Evolutionary conservation across 2,113 vertebrate species (phyloP), one percentile per base, ranked within the genome.

Genomic region (Cranoglanis bouderius): DNA sequence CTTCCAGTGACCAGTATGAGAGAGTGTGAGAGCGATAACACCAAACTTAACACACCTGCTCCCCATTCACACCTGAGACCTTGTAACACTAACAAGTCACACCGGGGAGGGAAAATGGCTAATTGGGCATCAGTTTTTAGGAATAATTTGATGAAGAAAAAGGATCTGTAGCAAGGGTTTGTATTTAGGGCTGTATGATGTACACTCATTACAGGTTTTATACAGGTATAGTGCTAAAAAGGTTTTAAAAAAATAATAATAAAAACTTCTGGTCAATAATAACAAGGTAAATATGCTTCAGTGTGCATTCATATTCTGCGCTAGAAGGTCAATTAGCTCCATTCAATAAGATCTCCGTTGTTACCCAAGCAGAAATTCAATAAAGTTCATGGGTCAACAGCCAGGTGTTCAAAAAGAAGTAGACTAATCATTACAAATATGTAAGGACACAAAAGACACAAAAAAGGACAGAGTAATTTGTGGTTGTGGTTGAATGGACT

Each of bases 381-480:
- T 80, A 70, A 67, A 85, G 21, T 57, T 59, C 53, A 81, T 38
- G 24, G 74, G 83, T 90, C 90, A 89, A 78, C 83, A 57, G 32
- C 16, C 57, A 81, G 78, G 78, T 83, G 46, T 13, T 86, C 40
- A 16, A 55, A 81, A 81, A n/a, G 43, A 57, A 80, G 74, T 24
- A 38, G 67, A 55, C 18, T 84, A 84, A 87, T 88, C 53, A 74
- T 85, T 86, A 85, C 43, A 57, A 38, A 35, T 43, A 65, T 74
- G 38, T 70, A 32, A 55, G 55, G n/a, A 85, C 80, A 87, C 51
- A 46, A 46, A 46, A 8, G 46, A 46, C 46, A 46, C 46, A 46
- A 1, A 16, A 38, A 43, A 13, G 38, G 55, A 1, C 32, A 24
- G 53, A 40, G 10, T 57, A 21, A 53, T 49, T 72, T 26, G 6